Evolutionary conservation across 2,113 vertebrate genomes (phyloP), one percentile per base, ranked within the genome.

Genomic region (Bufo gargarizans): DNA sequence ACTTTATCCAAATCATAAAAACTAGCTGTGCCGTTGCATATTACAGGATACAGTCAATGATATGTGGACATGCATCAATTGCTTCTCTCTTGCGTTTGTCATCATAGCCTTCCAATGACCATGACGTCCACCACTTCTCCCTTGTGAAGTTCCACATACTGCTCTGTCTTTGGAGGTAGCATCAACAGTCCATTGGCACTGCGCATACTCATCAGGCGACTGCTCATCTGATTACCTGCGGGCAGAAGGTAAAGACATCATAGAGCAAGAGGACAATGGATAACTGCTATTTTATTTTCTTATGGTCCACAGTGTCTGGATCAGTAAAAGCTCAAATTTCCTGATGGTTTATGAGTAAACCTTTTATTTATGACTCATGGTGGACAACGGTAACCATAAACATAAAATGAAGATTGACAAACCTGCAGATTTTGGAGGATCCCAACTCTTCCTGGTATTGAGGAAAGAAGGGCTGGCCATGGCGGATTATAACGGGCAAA

Each of bases 11-110:
- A 97, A 98, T 98, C 96, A 97, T 94, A 98, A 99, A 99, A 99
- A 97, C 97, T 98, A 99, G 97, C 97, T 99, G 98, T 99, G 98
- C 98, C 97, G 91, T 99, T 99, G 98, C 98, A 99, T 99, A 99
- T 99, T 98, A 99, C 98, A 97, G 97, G 97, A 98, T 99, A 95
- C 95, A 99, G 98, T 99, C 97, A 98, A 98, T 99, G 97, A 98
- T 98, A 99, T 98, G 98, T 99, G 97, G 97, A 98, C 98, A 99
- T 99, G 98, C 98, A 99, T 97, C 96, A 95, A 97, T 96, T 58
- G 96, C 97, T 92, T 93, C 95, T 82, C 94, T 94, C 91, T 93
- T 93, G 92, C 94, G 93, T 94, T 92, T 94, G 95, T 95, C 96
- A 99, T 99, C 98, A 99, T 99, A 99, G 98, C 94, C 98, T 96